These are phyloP conservation scores for Tiliqua scincoides DNA, from an alignment of 2,113 vertebrate species.

Conservation along the genomic window DNA sequence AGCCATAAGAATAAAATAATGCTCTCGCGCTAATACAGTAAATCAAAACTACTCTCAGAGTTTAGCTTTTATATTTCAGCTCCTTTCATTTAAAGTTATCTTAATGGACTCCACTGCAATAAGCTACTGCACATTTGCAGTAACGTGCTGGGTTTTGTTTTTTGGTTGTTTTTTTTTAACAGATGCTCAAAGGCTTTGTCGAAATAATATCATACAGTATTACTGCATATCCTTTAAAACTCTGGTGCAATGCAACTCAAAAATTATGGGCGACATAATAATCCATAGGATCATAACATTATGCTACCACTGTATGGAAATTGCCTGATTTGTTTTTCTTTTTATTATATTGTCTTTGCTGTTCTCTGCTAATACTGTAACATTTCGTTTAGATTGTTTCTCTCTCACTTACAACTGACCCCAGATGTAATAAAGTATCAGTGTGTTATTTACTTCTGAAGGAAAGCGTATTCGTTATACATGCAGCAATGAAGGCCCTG, in stretches of 20 bases:
- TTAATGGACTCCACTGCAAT: constrained; percentile 52
- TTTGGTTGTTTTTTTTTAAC: constrained; percentile 8
- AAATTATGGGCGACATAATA: constrained; percentile 53
- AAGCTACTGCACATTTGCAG: constrained; percentile 48
- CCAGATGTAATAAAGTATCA: constrained; percentile 17
- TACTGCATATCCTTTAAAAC: constrained; percentile 57
- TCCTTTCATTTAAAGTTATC: constrained; percentile 58
- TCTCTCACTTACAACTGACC: constrained; percentile 28
- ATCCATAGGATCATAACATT: constrained; percentile 48
- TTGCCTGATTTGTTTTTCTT: constrained; percentile 18
- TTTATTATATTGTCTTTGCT: constrained; percentile 18
- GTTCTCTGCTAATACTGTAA: constrained; percentile 10
- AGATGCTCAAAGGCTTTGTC: constrained; percentile 56
- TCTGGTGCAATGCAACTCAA: constrained; percentile 39
- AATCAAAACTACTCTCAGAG: constrained; percentile 47
- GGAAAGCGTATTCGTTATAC: background rate
- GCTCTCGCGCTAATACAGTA: constrained; percentile 54
- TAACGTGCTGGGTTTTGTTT: constrained; percentile 54
- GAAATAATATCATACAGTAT: constrained; percentile 54
- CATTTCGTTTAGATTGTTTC: background rate
- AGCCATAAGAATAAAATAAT: constrained; percentile 63
- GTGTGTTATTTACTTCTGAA: constrained; percentile 29
- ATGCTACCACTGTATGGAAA: constrained; percentile 47
- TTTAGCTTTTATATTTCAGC: constrained; percentile 53
- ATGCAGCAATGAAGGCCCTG: constrained; percentile 14